A percentile compares a stretch with the other conserved stretches of the same genome.
phyloP scores from a whole-genome alignment of 1,140 invertebrate genomes.

The Drosophila melanica region DNA sequence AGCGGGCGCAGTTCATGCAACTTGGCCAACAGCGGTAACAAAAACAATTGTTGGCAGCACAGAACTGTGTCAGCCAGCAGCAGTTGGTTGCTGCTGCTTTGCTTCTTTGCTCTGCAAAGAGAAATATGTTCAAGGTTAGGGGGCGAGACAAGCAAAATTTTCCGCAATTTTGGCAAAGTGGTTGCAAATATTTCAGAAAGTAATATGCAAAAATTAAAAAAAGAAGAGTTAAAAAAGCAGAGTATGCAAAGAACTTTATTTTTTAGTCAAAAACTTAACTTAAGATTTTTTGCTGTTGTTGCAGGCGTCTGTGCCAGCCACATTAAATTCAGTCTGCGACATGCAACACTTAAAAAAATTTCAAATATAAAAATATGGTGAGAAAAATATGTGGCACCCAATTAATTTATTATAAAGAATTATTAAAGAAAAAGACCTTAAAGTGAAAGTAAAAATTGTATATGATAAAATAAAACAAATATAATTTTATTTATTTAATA shows the following conservation, averaged over 20 bases:
- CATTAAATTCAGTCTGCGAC: neutral
- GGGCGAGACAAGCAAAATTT: slow-evolving; percentile 49
- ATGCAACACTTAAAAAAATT: neutral
- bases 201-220: slow-evolving; percentile 13
- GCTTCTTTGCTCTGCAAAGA: too few species aligned
- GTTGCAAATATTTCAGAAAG: slow-evolving; percentile 45
- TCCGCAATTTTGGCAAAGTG: slow-evolving; percentile 67
- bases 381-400: too few species aligned
- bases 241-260: slow-evolving; percentile 34
- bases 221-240: neutral
- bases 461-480: too few species aligned
- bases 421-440: too few species aligned
- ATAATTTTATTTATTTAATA: too few species aligned
- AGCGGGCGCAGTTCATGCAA: slow-evolving; percentile 31
- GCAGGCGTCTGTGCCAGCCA: slow-evolving; percentile 14
- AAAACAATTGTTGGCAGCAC: neutral
- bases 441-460: too few species aligned
- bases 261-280: slow-evolving; percentile 58
- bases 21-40: slow-evolving; percentile 26
- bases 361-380: too few species aligned
- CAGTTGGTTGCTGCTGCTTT: slow-evolving; percentile 40
- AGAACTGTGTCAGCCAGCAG: slow-evolving; percentile 38
- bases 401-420: too few species aligned
- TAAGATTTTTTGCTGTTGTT: slow-evolving; percentile 39
- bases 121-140: slow-evolving; percentile 51